Evolutionary conservation across 2,888 invertebrate genomes (phyloP), one percentile per base, ranked within the genome.

Genomic region (Liposcelis brunnea): DNA sequence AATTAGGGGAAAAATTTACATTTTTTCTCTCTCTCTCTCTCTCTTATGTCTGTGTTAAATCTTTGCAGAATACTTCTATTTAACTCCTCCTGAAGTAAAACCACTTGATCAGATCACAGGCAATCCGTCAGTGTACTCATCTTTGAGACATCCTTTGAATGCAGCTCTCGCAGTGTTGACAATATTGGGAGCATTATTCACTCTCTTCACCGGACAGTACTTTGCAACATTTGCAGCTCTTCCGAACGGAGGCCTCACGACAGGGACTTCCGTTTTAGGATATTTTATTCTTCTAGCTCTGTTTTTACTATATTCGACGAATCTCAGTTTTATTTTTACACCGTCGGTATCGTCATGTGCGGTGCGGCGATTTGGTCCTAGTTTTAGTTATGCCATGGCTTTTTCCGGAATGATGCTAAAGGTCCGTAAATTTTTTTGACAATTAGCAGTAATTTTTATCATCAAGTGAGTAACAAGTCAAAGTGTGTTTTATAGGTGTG

Each of bases 221-320:
- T 50, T 50, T 35, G 43, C 48, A n/a, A 47, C 47, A 14, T 45
- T 46, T 12, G 45, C 50, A 18, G 47, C 50, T 7, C 15, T 50
- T 2, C 49, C 49, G 10, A 50, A 50, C 31, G 44, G 32, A 31
- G 45, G 49, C 33, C 34, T 45, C 21, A 32, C 47, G 15, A 47
- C 47, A 15, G 49, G 46, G 31, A 48, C 50, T n/a, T 52, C 64
- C 1, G 56, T 63, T 11, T 53, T 67, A 2, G 66, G 64, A 2
- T 65, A 61, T 54, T 56, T 63, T 49, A 59, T 65, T 16, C 55
- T 62, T n/a, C 56, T 63, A 37, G 66, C 64, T 11, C 55, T 66
- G 45, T 53, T 65, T 16, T 49, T 62, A 10, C 51, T 65, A 46
- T 66, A 62, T 49, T 56, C 58, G 2, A 55, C 62, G 31, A 50